phyloP scores from a whole-genome alignment of 1,140 invertebrate species.

The Trichoplusia ni region DNA sequence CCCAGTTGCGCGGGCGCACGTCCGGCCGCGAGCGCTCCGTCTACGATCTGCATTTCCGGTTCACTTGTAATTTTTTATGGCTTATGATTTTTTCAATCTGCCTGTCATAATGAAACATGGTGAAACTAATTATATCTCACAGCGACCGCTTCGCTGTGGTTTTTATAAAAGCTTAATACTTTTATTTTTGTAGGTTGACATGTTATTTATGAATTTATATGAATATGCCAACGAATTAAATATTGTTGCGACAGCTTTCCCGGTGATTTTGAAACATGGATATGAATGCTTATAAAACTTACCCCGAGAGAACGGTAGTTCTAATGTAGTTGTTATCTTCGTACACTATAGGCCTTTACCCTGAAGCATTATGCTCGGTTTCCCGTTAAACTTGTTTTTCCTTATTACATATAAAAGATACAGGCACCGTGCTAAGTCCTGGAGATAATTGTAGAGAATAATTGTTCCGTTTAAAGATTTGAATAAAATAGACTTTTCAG shows the following conservation, averaged over 20 bases:
- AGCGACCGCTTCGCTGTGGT: background rate
- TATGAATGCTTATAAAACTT: constrained; percentile 20
- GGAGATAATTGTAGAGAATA: no score
- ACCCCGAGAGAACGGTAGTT: constrained; percentile 9
- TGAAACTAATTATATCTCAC: constrained; percentile 33
- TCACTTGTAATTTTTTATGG: constrained; percentile 74
- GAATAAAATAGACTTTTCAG: no score
- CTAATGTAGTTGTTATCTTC: no score
- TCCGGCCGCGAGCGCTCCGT: constrained; percentile 60
- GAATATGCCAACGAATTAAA: background rate
- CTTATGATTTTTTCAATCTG: constrained; percentile 67
- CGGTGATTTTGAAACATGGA: background rate
- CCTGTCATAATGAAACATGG: constrained; percentile 36
- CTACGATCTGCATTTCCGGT: constrained; percentile 74
- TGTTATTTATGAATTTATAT: constrained; percentile 9
- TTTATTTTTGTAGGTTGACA: constrained; percentile 20
- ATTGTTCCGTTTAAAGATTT: no score
- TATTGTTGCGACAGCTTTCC: background rate
- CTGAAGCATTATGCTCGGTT: no score
- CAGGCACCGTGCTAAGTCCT: no score
- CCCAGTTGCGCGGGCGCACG: constrained; percentile 74
- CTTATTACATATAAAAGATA: no score
- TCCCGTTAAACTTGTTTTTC: no score
- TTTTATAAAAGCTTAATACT: background rate
- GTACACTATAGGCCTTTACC: no score